Evolutionary conservation across 2,797 vertebrate genomes (phyloP), one percentile per base, ranked within the genome.

Genomic region (Crocodylus rhombifer): DNA sequence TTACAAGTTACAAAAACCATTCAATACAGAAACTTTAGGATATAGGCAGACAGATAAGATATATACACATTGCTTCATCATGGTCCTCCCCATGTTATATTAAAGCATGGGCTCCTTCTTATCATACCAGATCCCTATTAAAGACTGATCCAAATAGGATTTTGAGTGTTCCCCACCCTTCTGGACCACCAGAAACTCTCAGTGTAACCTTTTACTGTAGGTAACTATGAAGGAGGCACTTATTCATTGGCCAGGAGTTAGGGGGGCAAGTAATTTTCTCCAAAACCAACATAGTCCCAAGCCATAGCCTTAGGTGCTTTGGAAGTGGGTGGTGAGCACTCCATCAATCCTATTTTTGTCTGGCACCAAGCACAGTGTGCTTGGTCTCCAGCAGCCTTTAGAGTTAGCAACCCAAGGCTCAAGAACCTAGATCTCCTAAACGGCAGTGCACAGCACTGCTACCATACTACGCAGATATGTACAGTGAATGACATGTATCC

Each of bases 1-100:
- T 94, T 91, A 97, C 93, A 90, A 85, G 90, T 96, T 95, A 96
- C 89, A 88, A 91, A 97, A 97, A 95, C 94, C 93, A 96, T 95
- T 96, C 87, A 92, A 91, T 96, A 96, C 90, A 96, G 96, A 95
- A 97, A 95, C 88, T 93, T 89, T n/a, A 86, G 81, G 90, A 55
- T 93, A 96, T 78, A 93, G 86, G 4, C 92, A 95, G 82, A 88
- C 77, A 94, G 91, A 95, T 88, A 97, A 69, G 61, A 89, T 94
- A 96, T 95, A 78, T 94, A 96, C 90, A 95, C 95, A 90, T 81
- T 95, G 90, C 93, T 96, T 92, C 86, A 87, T 93, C 1, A 3
- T 89, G 82, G 89, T 91, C 93, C 76, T 90, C 95, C 84, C 84
- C 87, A 10, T 14, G 20, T 88, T 87, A 81, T 30, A 91, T 63